These are phyloP conservation scores for Malurus alboscapulatus DNA, from an alignment of 2,113 vertebrate species.

Conservation along the genomic window DNA sequence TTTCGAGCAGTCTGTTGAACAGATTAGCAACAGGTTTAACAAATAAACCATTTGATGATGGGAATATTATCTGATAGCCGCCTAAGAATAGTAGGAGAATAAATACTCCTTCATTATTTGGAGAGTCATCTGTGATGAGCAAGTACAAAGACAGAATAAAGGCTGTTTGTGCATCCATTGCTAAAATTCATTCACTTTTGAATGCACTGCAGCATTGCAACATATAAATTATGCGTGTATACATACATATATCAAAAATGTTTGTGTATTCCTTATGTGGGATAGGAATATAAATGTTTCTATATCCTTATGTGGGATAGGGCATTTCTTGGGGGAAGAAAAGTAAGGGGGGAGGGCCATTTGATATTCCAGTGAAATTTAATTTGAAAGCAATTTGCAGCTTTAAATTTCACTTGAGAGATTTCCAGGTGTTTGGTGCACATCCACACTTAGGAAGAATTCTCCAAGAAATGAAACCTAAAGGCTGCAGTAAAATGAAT, in stretches of 20 bases:
- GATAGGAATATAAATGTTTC: background rate
- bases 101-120: background rate
- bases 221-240: background rate
- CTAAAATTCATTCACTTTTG: background rate
- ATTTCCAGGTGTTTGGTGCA: background rate
- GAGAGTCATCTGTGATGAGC: background rate
- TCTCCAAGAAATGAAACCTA: background rate
- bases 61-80: background rate
- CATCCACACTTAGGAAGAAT: background rate
- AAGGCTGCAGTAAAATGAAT: background rate
- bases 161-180: background rate
- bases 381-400: background rate
- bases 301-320: background rate
- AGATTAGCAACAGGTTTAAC: conserved; percentile 10
- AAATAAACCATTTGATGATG: background rate
- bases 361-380: background rate
- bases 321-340: background rate
- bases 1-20: background rate
- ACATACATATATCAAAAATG: background rate
- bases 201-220: background rate
- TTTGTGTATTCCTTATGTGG: background rate
- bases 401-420: background rate
- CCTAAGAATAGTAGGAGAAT: background rate
- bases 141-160: background rate
- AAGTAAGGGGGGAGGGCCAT: background rate